Percentiles rank a stretch among this genome's conserved stretches.
Evolutionary conservation across 2,888 invertebrate species (phyloP).

Genomic region (Drosophila glabriapex): DNA sequence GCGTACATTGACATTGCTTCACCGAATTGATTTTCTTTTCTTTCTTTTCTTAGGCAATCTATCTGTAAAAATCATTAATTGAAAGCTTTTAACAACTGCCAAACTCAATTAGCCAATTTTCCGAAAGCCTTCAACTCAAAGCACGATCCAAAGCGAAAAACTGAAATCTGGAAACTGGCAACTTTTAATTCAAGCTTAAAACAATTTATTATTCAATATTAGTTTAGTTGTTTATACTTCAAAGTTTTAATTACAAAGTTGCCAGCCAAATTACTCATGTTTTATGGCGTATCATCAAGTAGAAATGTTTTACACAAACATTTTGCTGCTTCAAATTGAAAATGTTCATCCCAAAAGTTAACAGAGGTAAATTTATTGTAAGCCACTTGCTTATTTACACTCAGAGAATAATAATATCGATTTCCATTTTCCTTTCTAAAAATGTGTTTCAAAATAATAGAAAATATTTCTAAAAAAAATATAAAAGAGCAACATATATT

Average conservation of each 20-base stretch:
- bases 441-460: background rate
- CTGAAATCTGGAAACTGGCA: background rate
- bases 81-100: constrained; percentile 25
- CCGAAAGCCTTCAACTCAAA: constrained; percentile 24
- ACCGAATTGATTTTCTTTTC: constrained; percentile 17
- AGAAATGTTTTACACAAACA: background rate
- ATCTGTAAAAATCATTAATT: constrained; percentile 25
- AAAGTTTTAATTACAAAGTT: constrained; percentile 73
- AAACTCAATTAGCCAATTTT: constrained; percentile 41
- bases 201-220: constrained; percentile 73
- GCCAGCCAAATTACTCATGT: constrained; percentile 17
- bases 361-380: background rate
- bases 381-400: background rate
- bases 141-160: constrained; percentile 13
- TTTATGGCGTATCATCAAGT: background rate
- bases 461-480: background rate
- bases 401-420: background rate
- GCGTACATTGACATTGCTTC: constrained; percentile 59
- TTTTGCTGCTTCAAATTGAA: constrained; percentile 1
- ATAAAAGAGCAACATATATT: background rate
- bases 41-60: constrained; percentile 29
- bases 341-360: background rate
- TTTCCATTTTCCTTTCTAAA: background rate
- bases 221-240: constrained; percentile 44
- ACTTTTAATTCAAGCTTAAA: constrained; percentile 55